These are phyloP conservation scores for Sardina pilchardus DNA, from an alignment of 2,113 vertebrate species.

Conservation along the genomic window DNA sequence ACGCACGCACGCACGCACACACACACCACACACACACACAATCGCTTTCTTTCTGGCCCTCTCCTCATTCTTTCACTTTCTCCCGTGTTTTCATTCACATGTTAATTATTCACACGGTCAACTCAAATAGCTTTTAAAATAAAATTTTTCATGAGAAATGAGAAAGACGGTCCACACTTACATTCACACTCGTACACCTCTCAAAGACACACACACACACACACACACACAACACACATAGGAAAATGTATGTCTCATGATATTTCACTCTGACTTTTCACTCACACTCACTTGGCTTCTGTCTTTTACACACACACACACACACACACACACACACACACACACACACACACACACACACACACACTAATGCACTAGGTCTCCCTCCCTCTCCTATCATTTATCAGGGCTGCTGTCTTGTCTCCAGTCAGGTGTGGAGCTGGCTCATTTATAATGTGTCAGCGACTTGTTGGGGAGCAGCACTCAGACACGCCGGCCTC, in stretches of 20 bases:
- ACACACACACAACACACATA: neutral
- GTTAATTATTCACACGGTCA: too few relatives aligned
- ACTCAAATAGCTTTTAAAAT: too few relatives aligned
- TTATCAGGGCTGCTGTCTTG: neutral
- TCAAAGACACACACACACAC: neutral
- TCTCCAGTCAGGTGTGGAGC: constrained; percentile 12
- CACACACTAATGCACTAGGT: neutral
- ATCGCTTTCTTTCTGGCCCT: too few relatives aligned
- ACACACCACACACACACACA: neutral
- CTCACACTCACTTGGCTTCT: neutral
- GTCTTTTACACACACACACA: neutral
- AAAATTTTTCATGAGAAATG: too few relatives aligned
- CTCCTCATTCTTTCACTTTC: too few relatives aligned
- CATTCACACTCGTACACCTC: neutral
- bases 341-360: neutral
- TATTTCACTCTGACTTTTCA: neutral
- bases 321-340: neutral
- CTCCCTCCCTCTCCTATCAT: neutral
- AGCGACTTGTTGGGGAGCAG: neutral
- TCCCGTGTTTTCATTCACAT: too few relatives aligned
- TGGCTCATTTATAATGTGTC: neutral
- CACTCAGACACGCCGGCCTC: neutral
- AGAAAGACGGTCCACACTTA: neutral
- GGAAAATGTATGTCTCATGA: neutral
- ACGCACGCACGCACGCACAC: neutral